Percentiles rank a stretch among this genome's conserved stretches.
Evolutionary conservation across 2,797 vertebrate genomes (phyloP).

Genomic region (Macroramphosus scolopax): DNA sequence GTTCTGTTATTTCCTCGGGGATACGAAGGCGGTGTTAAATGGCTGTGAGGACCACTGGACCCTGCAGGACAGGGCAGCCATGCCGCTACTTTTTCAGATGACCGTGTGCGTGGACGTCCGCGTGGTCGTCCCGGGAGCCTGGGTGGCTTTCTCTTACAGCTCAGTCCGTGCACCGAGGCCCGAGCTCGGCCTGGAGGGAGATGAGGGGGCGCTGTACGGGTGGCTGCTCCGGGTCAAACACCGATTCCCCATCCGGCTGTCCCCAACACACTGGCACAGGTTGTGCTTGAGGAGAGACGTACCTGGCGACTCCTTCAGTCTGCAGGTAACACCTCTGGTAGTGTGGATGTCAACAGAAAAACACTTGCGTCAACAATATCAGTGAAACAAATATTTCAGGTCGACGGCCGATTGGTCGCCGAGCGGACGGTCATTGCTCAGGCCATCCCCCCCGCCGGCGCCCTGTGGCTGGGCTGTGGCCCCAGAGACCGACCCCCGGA

Average conservation of each 20-base stretch:
- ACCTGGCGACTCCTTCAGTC: constrained; percentile 55
- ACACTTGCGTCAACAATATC: no score
- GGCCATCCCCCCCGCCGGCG: constrained; percentile 58
- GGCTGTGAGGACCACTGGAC: constrained; percentile 75
- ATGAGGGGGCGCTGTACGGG: constrained; percentile 60
- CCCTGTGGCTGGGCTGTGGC: constrained; percentile 73
- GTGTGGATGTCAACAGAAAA: no score
- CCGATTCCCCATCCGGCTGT: constrained; percentile 61
- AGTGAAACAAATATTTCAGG: no score
- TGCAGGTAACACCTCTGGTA: constrained; percentile 61
- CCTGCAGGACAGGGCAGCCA: constrained; percentile 44
- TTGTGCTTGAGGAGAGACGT: constrained; percentile 72
- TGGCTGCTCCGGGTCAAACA: constrained; percentile 75
- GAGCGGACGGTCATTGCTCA: constrained; percentile 56
- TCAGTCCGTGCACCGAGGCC: constrained; percentile 43
- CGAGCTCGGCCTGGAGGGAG: constrained; percentile 74
- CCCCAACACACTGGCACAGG: constrained; percentile 61
- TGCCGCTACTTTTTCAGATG: constrained; percentile 67
- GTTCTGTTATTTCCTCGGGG: constrained; percentile 63
- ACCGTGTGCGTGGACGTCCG: constrained; percentile 75
- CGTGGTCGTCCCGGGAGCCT: constrained; percentile 61
- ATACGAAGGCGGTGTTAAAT: constrained; percentile 71
- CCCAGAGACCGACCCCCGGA: constrained; percentile 5
- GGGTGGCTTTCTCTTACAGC: constrained; percentile 79
- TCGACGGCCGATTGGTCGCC: constrained; percentile 41